Evolutionary conservation across 2,888 invertebrate genomes (phyloP).

Genomic region (Cryptus viduatorius): DNA sequence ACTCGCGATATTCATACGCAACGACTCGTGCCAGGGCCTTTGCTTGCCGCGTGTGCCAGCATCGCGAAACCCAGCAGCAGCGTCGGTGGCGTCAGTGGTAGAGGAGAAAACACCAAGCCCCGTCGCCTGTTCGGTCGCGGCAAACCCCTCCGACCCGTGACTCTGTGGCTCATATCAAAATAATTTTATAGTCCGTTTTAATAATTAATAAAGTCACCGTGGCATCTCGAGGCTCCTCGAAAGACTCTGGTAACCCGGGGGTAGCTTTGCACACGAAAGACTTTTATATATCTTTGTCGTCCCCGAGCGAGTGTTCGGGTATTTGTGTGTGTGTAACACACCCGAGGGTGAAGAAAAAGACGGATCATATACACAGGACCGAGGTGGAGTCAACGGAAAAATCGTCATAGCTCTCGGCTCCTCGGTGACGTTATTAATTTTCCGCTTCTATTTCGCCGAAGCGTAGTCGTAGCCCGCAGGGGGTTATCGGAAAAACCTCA

Average conservation of each 20-base stretch:
- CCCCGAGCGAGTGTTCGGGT: neutral
- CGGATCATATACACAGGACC: conserved; percentile 11
- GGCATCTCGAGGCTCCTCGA: conserved; percentile 42
- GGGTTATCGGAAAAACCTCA: conserved; percentile 66
- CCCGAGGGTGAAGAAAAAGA: conserved; percentile 45
- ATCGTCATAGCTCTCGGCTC: conserved; percentile 45
- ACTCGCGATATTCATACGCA: conserved; percentile 78
- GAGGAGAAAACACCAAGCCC: conserved; percentile 26
- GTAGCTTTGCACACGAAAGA: neutral
- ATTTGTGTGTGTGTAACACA: neutral
- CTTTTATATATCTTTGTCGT: neutral
- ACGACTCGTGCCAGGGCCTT: conserved; percentile 67
- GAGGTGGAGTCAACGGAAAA: conserved; percentile 48
- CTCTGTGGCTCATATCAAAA: conserved; percentile 69
- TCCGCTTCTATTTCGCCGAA: conserved; percentile 64
- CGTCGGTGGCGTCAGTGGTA: conserved; percentile 33
- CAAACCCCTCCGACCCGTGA: conserved; percentile 24
- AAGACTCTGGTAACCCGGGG: conserved; percentile 22
- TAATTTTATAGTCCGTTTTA: conserved; percentile 76
- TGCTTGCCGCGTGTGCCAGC: conserved; percentile 58
- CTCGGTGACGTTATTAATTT: conserved; percentile 64
- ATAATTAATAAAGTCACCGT: conserved; percentile 74
- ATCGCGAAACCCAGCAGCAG: conserved; percentile 50
- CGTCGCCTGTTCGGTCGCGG: conserved; percentile 37
- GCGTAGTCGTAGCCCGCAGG: conserved; percentile 46